Base-by-base conservation (phyloP, 2,113 vertebrate genomes). In the Rattus rattus region DNA sequence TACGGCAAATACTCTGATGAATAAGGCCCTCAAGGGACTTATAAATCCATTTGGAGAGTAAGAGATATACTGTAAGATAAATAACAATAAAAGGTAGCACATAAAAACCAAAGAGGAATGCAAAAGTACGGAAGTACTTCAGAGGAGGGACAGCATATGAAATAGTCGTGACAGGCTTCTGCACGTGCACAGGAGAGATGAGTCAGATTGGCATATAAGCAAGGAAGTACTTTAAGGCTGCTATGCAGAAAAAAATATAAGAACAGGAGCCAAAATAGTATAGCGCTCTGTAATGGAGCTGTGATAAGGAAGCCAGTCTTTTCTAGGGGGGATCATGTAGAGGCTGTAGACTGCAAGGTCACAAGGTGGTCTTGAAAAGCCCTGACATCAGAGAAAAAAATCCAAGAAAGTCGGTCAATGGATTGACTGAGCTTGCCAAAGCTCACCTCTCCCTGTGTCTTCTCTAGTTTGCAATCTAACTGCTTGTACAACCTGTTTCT, bases 31-130 rank as follows among this genome's bases (percentile, higher is more conserved):
- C 5, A 16, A 97, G 77, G 90, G 69, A 16, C 19, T 95, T 94
- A 86, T 93, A 97, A 97, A 96, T 97, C 81, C 52, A 95, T 52
- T 96, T 97, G 81, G 67, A 93, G 72, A 92, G 16, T 93, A 65
- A 88, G 52, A 95, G 89, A 93, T 91, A 90, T 9, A 88, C 54
- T 36, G 2, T 22, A 92, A 93, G 73, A 95, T 83, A 95, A 96
- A 91, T 86, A 95, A 94, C 56, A 89, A 95, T 89, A 95, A 95
- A 93, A 97, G 59, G 59, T 95, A 77, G 33, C 87, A 73, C 43
- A 91, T 93, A 93, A 97, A 92, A 54, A 86, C 26, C 90, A 81
- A 97, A 94, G 81, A 96, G 24, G 47, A 93, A 59, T 89, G 39
- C 36, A 89, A 22, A 89, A 94, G 67, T 91, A 26, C 86, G 54